These are phyloP conservation scores for Lepidothrix coronata DNA, from an alignment of 2,113 vertebrate genomes.

Conservation along the genomic window DNA sequence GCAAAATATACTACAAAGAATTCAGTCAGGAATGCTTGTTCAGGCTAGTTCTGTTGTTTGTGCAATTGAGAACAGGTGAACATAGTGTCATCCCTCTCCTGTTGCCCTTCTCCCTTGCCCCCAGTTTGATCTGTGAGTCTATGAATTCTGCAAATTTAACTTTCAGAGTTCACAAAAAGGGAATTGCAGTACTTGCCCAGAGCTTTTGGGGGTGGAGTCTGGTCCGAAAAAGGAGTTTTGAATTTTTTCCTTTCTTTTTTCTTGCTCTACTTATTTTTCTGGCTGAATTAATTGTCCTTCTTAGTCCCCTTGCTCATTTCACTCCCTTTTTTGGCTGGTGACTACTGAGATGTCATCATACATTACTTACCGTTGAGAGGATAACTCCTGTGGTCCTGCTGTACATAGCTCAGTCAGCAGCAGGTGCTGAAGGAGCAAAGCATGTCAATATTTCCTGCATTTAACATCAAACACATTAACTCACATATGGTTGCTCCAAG, in stretches of 20 bases:
- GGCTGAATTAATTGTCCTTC: neutral
- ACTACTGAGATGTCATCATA: conserved; percentile 35
- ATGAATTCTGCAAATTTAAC: neutral
- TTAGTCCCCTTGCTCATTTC: neutral
- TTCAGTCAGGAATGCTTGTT: neutral
- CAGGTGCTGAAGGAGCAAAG: conserved; percentile 36
- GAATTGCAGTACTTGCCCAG: neutral
- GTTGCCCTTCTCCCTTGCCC: neutral
- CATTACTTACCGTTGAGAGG: conserved; percentile 52
- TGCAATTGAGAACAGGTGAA: neutral
- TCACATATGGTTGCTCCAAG: conserved; percentile 16
- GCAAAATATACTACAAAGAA: neutral
- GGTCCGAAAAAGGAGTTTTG: rapidly evolving
- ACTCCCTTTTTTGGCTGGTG: neutral
- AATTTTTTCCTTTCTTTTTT: neutral
- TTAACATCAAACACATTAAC: conserved; percentile 23
- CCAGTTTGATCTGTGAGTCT: neutral
- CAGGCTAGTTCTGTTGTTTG: neutral
- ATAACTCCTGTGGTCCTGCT: conserved; percentile 1
- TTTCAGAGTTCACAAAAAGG: neutral
- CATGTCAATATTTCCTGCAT: conserved; percentile 49
- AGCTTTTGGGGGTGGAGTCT: neutral
- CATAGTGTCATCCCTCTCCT: neutral
- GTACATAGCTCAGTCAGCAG: neutral
- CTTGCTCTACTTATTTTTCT: neutral